Percentiles rank a stretch among this genome's conserved stretches.
phyloP scores from a whole-genome alignment of 2,888 invertebrate genomes.

The Acronicta alni region DNA sequence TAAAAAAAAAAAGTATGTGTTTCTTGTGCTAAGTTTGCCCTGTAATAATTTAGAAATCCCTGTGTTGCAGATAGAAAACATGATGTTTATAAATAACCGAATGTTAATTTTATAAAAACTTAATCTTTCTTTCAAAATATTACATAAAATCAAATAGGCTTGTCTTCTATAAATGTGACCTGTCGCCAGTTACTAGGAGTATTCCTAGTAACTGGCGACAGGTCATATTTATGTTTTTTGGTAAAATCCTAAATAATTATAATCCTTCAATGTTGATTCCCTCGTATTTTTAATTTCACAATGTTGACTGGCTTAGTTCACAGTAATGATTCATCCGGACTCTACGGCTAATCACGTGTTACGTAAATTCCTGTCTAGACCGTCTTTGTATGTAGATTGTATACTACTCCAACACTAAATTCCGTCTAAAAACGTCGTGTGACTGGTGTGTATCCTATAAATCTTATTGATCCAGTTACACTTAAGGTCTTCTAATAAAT shows the following conservation, averaged over 20 bases:
- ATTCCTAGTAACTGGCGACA: too few species aligned
- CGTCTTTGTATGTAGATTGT: constrained; percentile 21
- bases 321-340: constrained; percentile 37
- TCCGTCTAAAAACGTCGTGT: constrained; percentile 2
- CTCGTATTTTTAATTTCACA: constrained; percentile 17
- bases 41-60: too few species aligned
- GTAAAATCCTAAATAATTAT: too few species aligned
- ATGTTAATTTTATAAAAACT: too few species aligned
- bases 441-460: constrained; percentile 5
- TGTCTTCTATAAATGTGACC: too few species aligned
- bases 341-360: constrained; percentile 27
- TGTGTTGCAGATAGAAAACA: not conserved
- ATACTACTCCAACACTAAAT: constrained; percentile 14
- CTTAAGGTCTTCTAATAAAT: constrained; percentile 25
- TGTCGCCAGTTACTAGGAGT: too few species aligned
- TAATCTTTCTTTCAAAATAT: too few species aligned
- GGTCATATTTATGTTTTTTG: too few species aligned
- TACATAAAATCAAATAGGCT: too few species aligned
- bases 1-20: too few species aligned
- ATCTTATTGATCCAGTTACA: constrained; percentile 15
- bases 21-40: too few species aligned
- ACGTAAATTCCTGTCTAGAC: constrained; percentile 40
- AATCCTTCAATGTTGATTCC: constrained; percentile 17
- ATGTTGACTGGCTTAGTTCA: constrained; percentile 20
- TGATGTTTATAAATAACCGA: too few species aligned